Percentiles rank a stretch among this genome's conserved stretches.
Evolutionary conservation across 2,888 invertebrate genomes (phyloP).

Genomic region (Erynnis tages): DNA sequence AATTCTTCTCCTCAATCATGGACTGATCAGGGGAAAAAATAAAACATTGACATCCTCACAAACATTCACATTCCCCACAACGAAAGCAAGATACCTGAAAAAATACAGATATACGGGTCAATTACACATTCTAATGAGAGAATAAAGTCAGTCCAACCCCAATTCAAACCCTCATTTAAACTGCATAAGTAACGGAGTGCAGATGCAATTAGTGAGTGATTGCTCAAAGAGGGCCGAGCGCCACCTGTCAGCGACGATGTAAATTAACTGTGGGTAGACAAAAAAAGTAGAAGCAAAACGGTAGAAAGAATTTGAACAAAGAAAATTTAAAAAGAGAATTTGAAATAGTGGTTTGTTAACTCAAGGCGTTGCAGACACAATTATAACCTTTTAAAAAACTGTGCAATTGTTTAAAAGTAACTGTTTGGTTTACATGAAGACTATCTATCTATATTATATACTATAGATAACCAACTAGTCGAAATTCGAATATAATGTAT

Average conservation of each 20-base stretch:
- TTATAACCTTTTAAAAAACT: too few relatives aligned
- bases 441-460: too few relatives aligned
- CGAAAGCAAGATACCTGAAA: too few relatives aligned
- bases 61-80: too few relatives aligned
- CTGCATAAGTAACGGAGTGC: slow-evolving; percentile 7
- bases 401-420: too few relatives aligned
- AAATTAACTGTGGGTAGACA: background rate
- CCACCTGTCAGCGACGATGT: slow-evolving; percentile 2
- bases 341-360: background rate
- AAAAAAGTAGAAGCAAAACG: background rate
- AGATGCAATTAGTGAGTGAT: slow-evolving; percentile 23
- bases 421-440: too few relatives aligned
- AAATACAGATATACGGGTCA: background rate
- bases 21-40: too few relatives aligned
- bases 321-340: background rate
- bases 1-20: too few relatives aligned
- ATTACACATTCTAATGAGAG: background rate
- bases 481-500: too few relatives aligned
- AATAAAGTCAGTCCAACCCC: slow-evolving; percentile 1
- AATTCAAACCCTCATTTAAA: slow-evolving; percentile 8
- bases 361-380: background rate
- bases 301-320: background rate
- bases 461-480: too few relatives aligned
- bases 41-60: too few relatives aligned
- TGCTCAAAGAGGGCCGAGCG: slow-evolving; percentile 15